Percentiles rank a stretch among this genome's conserved stretches.
Evolutionary conservation across 1,140 invertebrate genomes (phyloP).

Genomic region (Diprion similis): DNA sequence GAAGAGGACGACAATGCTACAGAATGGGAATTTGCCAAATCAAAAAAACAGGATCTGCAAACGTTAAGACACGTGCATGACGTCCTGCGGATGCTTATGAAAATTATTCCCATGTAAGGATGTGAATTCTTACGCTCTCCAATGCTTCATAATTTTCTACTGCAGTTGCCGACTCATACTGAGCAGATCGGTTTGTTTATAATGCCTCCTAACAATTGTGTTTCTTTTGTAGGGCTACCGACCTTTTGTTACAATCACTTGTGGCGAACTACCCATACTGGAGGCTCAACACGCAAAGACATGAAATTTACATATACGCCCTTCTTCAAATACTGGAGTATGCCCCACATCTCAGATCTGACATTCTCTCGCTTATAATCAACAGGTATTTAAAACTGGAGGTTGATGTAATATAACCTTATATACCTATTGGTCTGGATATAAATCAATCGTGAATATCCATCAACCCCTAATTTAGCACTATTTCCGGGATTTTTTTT

Average conservation of each 20-base stretch:
- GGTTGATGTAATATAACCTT: too few species aligned
- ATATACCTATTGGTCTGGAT: conserved; percentile 10
- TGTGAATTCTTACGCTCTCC: conserved; percentile 25
- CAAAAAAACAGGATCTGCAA: conserved; percentile 53
- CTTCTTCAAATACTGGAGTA: conserved; percentile 71
- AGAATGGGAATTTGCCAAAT: conserved; percentile 57
- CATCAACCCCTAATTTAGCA: too few species aligned
- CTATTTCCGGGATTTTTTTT: too few species aligned
- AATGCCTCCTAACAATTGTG: neutral
- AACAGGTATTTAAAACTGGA: conserved; percentile 64
- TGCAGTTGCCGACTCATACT: too few species aligned
- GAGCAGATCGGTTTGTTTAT: too few species aligned
- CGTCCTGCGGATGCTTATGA: conserved; percentile 62
- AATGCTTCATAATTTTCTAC: too few species aligned
- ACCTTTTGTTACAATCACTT: conserved; percentile 62
- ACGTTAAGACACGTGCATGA: conserved; percentile 65
- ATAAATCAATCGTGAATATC: conserved; percentile 27
- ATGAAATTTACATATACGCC: conserved; percentile 71
- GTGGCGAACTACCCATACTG: conserved; percentile 71
- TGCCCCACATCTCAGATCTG: conserved; percentile 64
- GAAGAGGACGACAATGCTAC: conserved; percentile 41
- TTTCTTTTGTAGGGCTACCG: conserved; percentile 62
- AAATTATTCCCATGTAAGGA: conserved; percentile 71
- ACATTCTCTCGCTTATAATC: conserved; percentile 71
- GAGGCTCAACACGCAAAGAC: conserved; percentile 61